Base-by-base conservation (phyloP, 2,797 vertebrate genomes). In the Scleropages formosus region DNA sequence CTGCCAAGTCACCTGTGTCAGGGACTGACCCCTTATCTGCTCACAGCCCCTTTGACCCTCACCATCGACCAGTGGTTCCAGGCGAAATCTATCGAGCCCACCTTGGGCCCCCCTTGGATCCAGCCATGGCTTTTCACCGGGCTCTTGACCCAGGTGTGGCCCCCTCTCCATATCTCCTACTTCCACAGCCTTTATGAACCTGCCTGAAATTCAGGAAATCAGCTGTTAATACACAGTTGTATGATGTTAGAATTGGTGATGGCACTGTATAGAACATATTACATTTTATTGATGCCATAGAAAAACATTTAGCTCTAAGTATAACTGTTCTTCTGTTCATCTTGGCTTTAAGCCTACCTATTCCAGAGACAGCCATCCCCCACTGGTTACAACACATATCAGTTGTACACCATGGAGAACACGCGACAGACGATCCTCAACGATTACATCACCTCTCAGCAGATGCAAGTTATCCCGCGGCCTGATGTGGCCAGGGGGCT, bases 371-470 rank as follows among this genome's bases (percentile, higher is more conserved):
- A 99, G 84, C 95, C 95, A 0, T 98, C 98, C 0, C 97, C 98
- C 4, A 95, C 94, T 0, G 95, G 95, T 75, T 99, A 96, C 61
- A 98, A 96, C 87, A 97, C 96, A 69, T 98, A 99, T 85, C 97
- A 98, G 87, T 93, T 98, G 82, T 98, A 99, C 18, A 97, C 98
- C 22, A 98, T 99, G 96, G 98, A 99, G 89, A 99, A 98, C 82
- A 99, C 97, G 0, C 90, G 98, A 4, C 98, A 99, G 93, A 99
- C 98, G 80, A 99, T 99, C 89, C 91, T 99, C 64, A 99, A 98
- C 0, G 98, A 99, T 87, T 99, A 99, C 85, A 99, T 99, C 90
- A 99, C 97, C 62, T 99, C 98, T 24, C 97, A 99, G 88, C 97
- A 99, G 89, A 99, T 99, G 97, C 96, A 96, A 78, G 95, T 95